A percentile compares a stretch with the other conserved stretches of the same genome.
Evolutionary conservation across 2,113 vertebrate species (phyloP).

Genomic region (Bubo bubo): DNA sequence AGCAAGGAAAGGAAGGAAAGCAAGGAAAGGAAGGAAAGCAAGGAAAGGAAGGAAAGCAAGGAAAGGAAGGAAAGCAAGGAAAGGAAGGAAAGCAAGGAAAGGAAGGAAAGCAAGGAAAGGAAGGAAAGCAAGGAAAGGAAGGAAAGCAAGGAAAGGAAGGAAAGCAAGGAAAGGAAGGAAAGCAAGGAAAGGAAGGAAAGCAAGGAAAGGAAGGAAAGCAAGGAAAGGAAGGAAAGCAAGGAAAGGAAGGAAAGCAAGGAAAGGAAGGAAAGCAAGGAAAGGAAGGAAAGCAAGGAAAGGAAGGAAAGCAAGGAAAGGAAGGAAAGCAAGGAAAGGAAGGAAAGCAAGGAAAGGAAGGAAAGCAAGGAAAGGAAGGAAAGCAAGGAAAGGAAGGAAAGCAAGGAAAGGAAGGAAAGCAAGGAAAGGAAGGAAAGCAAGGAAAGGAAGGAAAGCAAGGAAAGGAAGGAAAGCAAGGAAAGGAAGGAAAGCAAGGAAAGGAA

Average conservation of each 20-base stretch:
- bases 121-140: neutral
- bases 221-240: too few relatives aligned
- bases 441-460: too few relatives aligned
- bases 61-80: neutral
- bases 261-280: neutral
- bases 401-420: neutral
- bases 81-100: too few relatives aligned
- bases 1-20: neutral
- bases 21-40: neutral
- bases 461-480: neutral
- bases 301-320: neutral
- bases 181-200: neutral
- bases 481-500: neutral
- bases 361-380: neutral
- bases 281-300: neutral
- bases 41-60: neutral
- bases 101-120: neutral
- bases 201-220: neutral
- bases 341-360: neutral
- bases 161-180: neutral
- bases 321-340: neutral
- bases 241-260: neutral
- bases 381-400: neutral
- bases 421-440: neutral
- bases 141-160: neutral